Evolutionary conservation across 1,140 invertebrate species (phyloP), one percentile per base, ranked within the genome.

Genomic region (Xylocopa sonorina): DNA sequence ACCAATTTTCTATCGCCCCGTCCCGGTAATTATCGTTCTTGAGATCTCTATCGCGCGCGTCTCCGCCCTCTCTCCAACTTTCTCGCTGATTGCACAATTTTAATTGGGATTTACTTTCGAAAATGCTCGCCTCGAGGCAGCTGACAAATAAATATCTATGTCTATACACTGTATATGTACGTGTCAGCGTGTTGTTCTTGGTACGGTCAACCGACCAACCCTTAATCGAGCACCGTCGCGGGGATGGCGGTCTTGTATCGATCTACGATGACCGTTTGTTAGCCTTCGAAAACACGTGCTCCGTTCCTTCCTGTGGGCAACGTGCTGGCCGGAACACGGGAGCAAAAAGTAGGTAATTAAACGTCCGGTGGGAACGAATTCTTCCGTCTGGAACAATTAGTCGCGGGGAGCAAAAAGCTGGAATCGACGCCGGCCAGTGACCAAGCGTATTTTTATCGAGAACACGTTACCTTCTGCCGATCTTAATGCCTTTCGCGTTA

Each of bases 361-460:
- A 85, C 79, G 87, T 63, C 83, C 80, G 68, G 57, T 43, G 60
- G 86, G 74, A 85, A 89, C 86, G 85, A 88, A 89, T 89, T 89
- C 84, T 86, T 89, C 83, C 79, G 78, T 77, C 66, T 68, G 83
- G 83, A 88, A 87, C 81, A 84, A 89, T 89, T 89, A 89, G 87
- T 86, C 27, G 62, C 32, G 48, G 32, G 51, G 29, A 24, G 34
- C n/a, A 41, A 32, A 48, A 58, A 32, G 18, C 21, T 21, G 32
- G 34, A 18, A 53, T 43, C 60, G 51, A 57, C n/a, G 29, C 3
- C 24, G 32, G 0, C 38, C 46, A 16, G 24, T 18, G 14, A 57
- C 16, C 10, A 38, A 4, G 14, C 38, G 38, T 41, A 62, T 46
- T 78, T 78, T 66, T 83, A 41, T 53, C 58, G 34, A 3, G 34